A percentile compares a stretch with the other conserved stretches of the same genome.
Conservation (phyloP, 2,113 vertebrate species). For the Sula dactylatra region DNA sequence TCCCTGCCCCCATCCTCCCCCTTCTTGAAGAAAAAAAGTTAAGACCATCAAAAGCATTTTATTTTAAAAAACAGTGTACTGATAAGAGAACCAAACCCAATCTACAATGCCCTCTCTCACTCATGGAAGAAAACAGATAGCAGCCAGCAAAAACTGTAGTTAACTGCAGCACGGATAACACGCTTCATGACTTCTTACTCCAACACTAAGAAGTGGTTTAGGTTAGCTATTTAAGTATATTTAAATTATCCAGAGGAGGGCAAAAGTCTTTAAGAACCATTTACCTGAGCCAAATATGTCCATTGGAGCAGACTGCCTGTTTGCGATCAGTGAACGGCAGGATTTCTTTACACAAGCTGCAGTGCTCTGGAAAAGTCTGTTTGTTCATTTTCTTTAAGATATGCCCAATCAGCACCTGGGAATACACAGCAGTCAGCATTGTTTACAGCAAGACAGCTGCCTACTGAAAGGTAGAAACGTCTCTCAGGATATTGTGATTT, state of each 20-base stretch:
- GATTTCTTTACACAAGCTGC: conserved; percentile 89
- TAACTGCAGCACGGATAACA: not conserved
- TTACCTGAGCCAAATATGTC: conserved; percentile 96
- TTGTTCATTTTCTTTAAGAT: conserved; percentile 97
- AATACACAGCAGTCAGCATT: not conserved
- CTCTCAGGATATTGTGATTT: not conserved
- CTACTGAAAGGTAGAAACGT: not conserved
- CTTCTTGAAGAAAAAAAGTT: not conserved
- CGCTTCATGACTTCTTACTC: not conserved
- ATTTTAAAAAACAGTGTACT: not conserved
- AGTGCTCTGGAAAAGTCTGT: conserved; percentile 92
- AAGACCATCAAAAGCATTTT: not conserved
- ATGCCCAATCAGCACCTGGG: conserved; percentile 93
- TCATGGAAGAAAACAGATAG: not conserved
- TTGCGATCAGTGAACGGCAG: conserved; percentile 90
- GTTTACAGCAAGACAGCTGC: not conserved
- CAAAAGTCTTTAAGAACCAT: no score
- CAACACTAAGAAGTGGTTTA: not conserved
- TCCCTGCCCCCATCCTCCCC: not conserved
- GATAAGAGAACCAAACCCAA: not conserved
- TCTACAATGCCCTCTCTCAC: not conserved
- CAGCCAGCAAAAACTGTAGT: not conserved
- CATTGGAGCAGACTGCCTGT: conserved; percentile 86
- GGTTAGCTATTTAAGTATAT: not conserved
- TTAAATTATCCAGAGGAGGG: not conserved